A percentile compares a stretch with the other conserved stretches of the same genome.
Conservation (phyloP, 2,113 vertebrate species). For the Terrapene triunguis region DNA sequence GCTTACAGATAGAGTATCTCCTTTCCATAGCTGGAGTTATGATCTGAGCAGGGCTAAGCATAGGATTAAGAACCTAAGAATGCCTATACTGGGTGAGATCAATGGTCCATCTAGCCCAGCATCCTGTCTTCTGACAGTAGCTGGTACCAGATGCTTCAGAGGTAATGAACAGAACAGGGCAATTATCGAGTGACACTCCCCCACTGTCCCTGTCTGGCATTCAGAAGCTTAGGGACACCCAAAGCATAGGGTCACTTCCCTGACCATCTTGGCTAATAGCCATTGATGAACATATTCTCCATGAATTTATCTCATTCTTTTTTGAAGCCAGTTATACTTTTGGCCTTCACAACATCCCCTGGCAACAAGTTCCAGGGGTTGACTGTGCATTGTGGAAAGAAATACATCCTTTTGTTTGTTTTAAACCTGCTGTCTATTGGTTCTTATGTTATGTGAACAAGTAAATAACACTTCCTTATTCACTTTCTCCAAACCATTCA, state of each 20-base stretch:
- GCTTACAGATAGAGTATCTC: neutral
- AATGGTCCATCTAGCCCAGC: neutral
- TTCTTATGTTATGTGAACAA: neutral
- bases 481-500: neutral
- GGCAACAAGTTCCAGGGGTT: too few relatives aligned
- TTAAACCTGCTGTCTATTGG: neutral
- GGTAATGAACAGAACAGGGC: neutral
- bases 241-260: too few relatives aligned
- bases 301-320: too few relatives aligned
- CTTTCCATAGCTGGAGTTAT: neutral
- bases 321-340: too few relatives aligned
- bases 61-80: neutral
- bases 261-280: too few relatives aligned
- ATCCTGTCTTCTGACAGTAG: neutral
- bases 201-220: too few relatives aligned
- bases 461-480: neutral
- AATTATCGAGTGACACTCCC: neutral
- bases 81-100: neutral
- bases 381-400: too few relatives aligned
- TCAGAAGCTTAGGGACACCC: too few relatives aligned
- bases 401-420: neutral
- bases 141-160: neutral
- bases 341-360: too few relatives aligned
- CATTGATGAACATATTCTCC: too few relatives aligned
- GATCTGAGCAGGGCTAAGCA: neutral